phyloP scores from a whole-genome alignment of 2,797 vertebrate species.

The Hyperoplus immaculatus region DNA sequence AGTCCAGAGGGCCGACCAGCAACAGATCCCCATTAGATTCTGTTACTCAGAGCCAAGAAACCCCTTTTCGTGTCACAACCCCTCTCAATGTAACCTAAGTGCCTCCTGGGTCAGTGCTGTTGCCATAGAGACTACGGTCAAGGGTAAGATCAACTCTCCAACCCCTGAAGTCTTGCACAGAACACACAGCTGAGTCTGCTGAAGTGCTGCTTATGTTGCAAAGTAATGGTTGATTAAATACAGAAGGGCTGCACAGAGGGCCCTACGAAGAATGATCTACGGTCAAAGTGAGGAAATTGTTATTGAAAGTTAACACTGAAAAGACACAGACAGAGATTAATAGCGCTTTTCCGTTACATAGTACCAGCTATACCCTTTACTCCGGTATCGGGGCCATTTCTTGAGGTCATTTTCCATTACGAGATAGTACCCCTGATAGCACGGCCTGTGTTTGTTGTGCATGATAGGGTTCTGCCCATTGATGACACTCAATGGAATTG shows the following conservation, averaged over 20 bases:
- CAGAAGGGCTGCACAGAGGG: not conserved
- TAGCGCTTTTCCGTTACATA: too few relatives aligned
- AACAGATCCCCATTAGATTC: slow-evolving; percentile 58
- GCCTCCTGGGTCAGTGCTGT: slow-evolving; percentile 66
- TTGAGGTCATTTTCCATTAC: too few relatives aligned
- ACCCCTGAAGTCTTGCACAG: slow-evolving; percentile 33
- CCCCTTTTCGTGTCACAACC: slow-evolving; percentile 58
- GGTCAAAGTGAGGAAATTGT: not conserved
- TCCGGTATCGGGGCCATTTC: too few relatives aligned
- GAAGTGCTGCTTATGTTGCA: not conserved
- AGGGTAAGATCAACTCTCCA: slow-evolving; percentile 24
- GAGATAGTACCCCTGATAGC: too few relatives aligned
- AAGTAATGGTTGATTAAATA: slow-evolving; percentile 1
- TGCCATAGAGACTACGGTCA: slow-evolving; percentile 65
- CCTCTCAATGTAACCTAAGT: slow-evolving; percentile 58
- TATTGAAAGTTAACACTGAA: not conserved
- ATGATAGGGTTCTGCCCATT: too few relatives aligned
- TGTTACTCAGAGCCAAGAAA: slow-evolving; percentile 65
- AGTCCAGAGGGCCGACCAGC: slow-evolving; percentile 54
- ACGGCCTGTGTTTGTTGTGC: too few relatives aligned
- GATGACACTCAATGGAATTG: too few relatives aligned
- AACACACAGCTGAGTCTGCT: slow-evolving; percentile 33
- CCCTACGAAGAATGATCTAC: not conserved
- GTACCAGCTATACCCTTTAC: too few relatives aligned
- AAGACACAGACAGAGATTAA: not conserved